A percentile compares a stretch with the other conserved stretches of the same genome.
Evolutionary conservation across 2,113 vertebrate species (phyloP).

Genomic region (Glareola pratincola): DNA sequence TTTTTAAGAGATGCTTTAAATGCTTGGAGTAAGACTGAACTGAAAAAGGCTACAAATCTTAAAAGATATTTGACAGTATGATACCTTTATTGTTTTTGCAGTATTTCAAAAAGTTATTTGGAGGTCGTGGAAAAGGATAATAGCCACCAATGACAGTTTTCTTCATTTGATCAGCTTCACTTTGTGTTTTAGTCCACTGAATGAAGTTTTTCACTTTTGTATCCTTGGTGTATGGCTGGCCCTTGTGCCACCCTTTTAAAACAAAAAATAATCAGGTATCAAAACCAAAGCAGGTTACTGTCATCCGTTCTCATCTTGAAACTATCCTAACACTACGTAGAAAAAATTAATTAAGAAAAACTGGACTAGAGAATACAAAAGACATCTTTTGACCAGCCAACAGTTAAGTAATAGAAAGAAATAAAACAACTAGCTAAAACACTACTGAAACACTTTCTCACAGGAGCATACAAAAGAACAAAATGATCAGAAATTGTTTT

Average conservation of each 20-base stretch:
- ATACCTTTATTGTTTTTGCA: conserved; percentile 75
- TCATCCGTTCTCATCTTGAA: background rate
- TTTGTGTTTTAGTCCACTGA: conserved; percentile 83
- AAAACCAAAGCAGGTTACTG: background rate
- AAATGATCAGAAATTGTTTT: background rate
- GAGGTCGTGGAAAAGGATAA: conserved; percentile 82
- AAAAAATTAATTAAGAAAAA: background rate
- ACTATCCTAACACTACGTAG: background rate
- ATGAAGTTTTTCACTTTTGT: conserved; percentile 84
- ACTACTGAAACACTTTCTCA: background rate
- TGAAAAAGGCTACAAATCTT: background rate
- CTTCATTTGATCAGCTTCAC: conserved; percentile 72
- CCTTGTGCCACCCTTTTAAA: conserved; percentile 80
- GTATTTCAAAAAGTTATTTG: conserved; percentile 75
- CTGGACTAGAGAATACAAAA: background rate
- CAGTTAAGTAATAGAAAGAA: background rate
- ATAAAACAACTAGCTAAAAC: background rate
- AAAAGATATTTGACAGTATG: background rate
- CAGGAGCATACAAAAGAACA: background rate
- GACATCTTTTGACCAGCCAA: background rate
- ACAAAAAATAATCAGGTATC: background rate
- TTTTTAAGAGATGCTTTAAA: background rate
- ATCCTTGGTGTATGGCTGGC: conserved; percentile 81
- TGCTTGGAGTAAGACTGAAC: background rate
- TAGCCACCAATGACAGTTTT: conserved; percentile 84